Evolutionary conservation across 2,888 invertebrate species (phyloP).

Genomic region (Eucera pruinosa): DNA sequence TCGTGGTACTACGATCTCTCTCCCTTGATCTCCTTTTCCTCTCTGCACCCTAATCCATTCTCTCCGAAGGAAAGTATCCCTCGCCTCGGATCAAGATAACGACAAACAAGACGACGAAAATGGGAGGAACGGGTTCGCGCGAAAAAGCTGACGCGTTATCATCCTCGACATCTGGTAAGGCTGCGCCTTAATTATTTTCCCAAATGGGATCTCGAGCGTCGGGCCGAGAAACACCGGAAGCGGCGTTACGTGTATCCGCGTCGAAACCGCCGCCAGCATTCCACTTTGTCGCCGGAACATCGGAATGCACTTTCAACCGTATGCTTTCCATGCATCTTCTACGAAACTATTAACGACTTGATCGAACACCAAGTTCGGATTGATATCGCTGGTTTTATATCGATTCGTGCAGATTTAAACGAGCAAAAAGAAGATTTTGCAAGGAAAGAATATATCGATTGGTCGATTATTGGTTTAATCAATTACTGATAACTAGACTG

Average conservation of each 20-base stretch:
- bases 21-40: conserved; percentile 9
- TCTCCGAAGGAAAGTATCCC: conserved; percentile 43
- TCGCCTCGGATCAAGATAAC: conserved; percentile 49
- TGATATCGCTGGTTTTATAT: no score
- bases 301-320: conserved; percentile 74
- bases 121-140: conserved; percentile 61
- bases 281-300: conserved; percentile 74
- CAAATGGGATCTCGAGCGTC: conserved; percentile 41
- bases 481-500: no score
- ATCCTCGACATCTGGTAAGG: conserved; percentile 56
- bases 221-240: conserved; percentile 58
- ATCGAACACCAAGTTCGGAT: no score
- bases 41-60: conserved; percentile 47
- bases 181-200: conserved; percentile 62
- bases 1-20: conserved; percentile 29
- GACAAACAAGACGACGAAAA: conserved; percentile 55
- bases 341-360: background rate
- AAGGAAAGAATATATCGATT: no score
- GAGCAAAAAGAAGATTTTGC: no score
- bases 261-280: conserved; percentile 62
- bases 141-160: conserved; percentile 63
- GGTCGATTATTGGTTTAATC: no score
- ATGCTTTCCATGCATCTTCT: background rate
- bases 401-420: no score
- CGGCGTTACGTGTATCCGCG: conserved; percentile 40